Evolutionary conservation across 1,140 invertebrate genomes (phyloP), one percentile per base, ranked within the genome.

Genomic region (Stegodyphus mimosarum): DNA sequence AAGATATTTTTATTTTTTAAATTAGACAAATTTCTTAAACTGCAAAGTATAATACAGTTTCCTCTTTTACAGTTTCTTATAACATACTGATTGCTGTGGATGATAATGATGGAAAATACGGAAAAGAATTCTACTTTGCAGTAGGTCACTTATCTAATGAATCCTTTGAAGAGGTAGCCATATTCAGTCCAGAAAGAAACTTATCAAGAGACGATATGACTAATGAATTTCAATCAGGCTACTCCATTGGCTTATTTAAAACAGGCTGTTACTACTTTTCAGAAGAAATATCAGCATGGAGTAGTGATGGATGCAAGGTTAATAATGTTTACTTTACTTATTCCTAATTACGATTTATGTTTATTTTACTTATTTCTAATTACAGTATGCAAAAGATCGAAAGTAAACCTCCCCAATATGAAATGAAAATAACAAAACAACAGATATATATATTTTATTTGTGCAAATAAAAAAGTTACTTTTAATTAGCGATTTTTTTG

Each of bases 241-340:
- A 86, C 70, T 69, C 50, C 6, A 86, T 86, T 51, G 76, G 15
- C 0, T 52, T 86, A 10, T 86, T 60, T 49, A 80, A 63, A n/a
- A 80, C 85, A 50, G 85, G 77, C 1, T 86, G 85, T 49, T 81
- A 80, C n/a, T 86, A 60, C 50, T 86, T 75, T 69, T 84, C 81
- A 0, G 81, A 84, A 64, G 71, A 86, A 17, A 80, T n/a, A 6
- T 74, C 69, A 51, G 13, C 60, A 2, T 86, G 85, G 85, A 86
- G 63, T 50, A 17, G 70, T 15, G 70, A 73, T 60, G 85, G 77
- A 15, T 86, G 85, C 60, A 66, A 86, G 70, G 85, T 86, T 17
- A n/a, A 33, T 33, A 33, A 1, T 33, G 33, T 33, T 33, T 33
- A 33, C n/a, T 55, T 15, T 33, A 6, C n/a, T 64, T 6, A 49